These are phyloP conservation scores for Forpus xanthops DNA, from an alignment of 2,797 vertebrate genomes.

Conservation along the genomic window DNA sequence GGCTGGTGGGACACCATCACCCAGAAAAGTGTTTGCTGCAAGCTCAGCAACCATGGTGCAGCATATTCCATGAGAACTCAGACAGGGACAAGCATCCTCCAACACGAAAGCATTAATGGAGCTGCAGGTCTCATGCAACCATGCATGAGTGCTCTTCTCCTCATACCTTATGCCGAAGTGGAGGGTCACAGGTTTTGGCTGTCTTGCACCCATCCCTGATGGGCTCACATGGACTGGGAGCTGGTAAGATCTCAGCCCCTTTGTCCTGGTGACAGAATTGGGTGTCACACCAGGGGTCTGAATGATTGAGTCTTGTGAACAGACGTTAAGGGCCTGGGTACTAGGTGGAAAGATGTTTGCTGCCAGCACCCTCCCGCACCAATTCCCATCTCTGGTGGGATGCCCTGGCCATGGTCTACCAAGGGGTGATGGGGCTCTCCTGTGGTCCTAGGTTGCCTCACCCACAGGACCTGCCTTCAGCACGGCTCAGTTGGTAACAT, in stretches of 20 bases:
- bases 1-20: neutral
- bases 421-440: neutral
- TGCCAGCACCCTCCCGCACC: fast-evolving
- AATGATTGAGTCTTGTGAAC: neutral
- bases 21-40: fast-evolving
- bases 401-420: neutral
- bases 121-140: fast-evolving
- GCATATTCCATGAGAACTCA: fast-evolving
- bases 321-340: neutral
- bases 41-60: neutral
- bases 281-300: neutral
- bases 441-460: neutral
- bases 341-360: fast-evolving
- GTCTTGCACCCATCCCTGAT: neutral
- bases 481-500: neutral
- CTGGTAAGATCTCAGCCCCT: neutral
- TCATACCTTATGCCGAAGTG: neutral
- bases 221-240: neutral
- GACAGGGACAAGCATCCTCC: neutral
- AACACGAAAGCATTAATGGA: neutral
- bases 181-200: too few relatives aligned
- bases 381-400: neutral
- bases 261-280: neutral
- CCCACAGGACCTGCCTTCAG: neutral
- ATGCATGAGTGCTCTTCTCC: neutral